A percentile compares a stretch with the other conserved stretches of the same genome.
These are phyloP conservation scores for Schlechtendalia chinensis DNA, from an alignment of 1,140 invertebrate genomes.

Conservation along the genomic window DNA sequence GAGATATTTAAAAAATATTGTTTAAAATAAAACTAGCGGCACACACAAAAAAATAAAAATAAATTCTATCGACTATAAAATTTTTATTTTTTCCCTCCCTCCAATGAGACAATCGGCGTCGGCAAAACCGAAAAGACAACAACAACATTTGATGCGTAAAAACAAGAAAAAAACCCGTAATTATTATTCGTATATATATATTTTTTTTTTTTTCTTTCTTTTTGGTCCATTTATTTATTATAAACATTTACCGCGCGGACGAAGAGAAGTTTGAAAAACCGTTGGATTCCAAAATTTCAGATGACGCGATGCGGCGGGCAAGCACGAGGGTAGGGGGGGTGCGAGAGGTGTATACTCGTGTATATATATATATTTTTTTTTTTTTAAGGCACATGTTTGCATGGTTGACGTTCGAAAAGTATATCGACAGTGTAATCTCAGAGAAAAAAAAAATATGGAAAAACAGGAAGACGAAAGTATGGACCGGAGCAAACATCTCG, in stretches of 20 bases:
- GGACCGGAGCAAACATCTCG: no score
- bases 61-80: not conserved
- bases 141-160: not conserved
- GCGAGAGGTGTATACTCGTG: no score
- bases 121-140: slow-evolving; percentile 10
- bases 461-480: no score
- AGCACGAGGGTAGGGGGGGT: not conserved
- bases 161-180: not conserved
- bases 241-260: not conserved
- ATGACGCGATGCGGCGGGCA: not conserved
- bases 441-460: no score
- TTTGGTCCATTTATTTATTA: not conserved
- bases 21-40: slow-evolving; percentile 46
- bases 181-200: no score
- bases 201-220: no score
- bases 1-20: slow-evolving; percentile 32
- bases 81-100: not conserved
- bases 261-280: not conserved
- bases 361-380: slow-evolving; percentile 1
- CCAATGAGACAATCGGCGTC: slow-evolving; percentile 9
- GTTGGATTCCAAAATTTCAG: not conserved
- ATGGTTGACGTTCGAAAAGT: not conserved
- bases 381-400: slow-evolving; percentile 28
- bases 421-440: not conserved
- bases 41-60: slow-evolving; percentile 31